Base-by-base conservation (phyloP, 2,888 invertebrate species). In the Drosophila kambysellisi region DNA sequence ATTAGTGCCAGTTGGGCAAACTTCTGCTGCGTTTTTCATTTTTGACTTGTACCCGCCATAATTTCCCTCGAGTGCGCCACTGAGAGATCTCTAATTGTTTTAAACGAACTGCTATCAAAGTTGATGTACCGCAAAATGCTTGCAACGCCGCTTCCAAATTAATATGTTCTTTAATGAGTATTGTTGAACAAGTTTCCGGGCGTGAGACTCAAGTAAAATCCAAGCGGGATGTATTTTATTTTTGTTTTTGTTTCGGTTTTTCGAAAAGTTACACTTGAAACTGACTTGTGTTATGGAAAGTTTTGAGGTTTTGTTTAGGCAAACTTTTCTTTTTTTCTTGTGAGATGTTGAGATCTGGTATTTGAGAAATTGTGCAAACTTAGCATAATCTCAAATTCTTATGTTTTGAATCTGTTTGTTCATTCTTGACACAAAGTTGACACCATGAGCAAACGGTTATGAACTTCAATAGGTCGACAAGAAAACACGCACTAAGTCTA, bases 1-100 rank as follows among this genome's bases (percentile, higher is more conserved):
- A 84, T 87, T 87, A 87, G 88, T 84, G 88, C 82, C 84, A 84
- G 83, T 84, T 84, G 84, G 86, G 64, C 82, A 83, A 87, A 85
- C 83, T 85, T 84, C 32, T 59, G 65, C 77, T 68, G 62, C 74
- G 65, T 75, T 79, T 79, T 75, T 70, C 67, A 58, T 75, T 72
- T 63, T 74, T 64, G 67, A 70, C 79, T 76, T 73, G 60, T 61
- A 71, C 68, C 65, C 69, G 60, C 64, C 74, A 86, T 82, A 86
- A 82, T 84, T 81, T 84, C 84, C 84, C 87, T 48, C 33, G 83
- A 73, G 76, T 77, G 71, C 56, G 60, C 63, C 74, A 70, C 77
- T 53, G 75, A 74, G 76, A 70, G 53, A 80, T 84, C 78, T 76
- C 78, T 86, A 87, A 87, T 87, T 87, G 86, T 87, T 86, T 84